A percentile compares a stretch with the other conserved stretches of the same genome.
phyloP scores from a whole-genome alignment of 1,140 invertebrate species.

The Drosophila parvula region DNA sequence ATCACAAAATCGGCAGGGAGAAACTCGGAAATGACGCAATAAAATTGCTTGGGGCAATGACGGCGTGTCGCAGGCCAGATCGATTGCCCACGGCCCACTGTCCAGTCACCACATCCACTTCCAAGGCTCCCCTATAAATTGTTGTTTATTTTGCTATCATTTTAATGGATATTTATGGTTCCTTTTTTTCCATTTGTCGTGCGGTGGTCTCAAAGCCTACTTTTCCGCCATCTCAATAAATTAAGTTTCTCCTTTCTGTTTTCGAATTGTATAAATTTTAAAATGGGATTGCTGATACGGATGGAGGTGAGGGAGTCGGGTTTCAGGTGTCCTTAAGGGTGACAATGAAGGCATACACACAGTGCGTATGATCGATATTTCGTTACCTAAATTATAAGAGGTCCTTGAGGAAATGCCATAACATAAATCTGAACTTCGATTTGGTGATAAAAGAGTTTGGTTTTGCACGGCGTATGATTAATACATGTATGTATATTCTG shows the following conservation, averaged over 20 bases:
- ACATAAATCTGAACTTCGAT: background rate
- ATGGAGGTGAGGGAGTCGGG: background rate
- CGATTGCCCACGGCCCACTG: background rate
- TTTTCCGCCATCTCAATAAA: constrained; percentile 70
- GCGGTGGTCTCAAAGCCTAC: constrained; percentile 47
- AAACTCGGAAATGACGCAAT: background rate
- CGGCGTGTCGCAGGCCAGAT: background rate
- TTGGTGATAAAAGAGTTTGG: background rate
- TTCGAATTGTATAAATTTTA: constrained; percentile 59
- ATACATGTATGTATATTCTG: too few relatives aligned
- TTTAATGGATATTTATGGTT: constrained; percentile 80
- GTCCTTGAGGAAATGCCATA: background rate
- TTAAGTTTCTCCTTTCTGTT: constrained; percentile 31
- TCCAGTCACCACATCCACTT: background rate
- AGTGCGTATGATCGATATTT: constrained; percentile 22
- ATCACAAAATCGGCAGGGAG: background rate
- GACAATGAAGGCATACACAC: background rate
- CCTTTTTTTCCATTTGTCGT: constrained; percentile 60
- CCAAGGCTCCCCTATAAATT: constrained; percentile 30
- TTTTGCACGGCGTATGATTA: background rate
- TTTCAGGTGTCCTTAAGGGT: background rate
- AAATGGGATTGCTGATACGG: constrained; percentile 32
- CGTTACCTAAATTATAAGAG: background rate
- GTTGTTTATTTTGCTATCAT: constrained; percentile 75
- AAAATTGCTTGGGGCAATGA: background rate